Evolutionary conservation across 1,140 invertebrate genomes (phyloP).

Genomic region (Drosophila kurseongensis): DNA sequence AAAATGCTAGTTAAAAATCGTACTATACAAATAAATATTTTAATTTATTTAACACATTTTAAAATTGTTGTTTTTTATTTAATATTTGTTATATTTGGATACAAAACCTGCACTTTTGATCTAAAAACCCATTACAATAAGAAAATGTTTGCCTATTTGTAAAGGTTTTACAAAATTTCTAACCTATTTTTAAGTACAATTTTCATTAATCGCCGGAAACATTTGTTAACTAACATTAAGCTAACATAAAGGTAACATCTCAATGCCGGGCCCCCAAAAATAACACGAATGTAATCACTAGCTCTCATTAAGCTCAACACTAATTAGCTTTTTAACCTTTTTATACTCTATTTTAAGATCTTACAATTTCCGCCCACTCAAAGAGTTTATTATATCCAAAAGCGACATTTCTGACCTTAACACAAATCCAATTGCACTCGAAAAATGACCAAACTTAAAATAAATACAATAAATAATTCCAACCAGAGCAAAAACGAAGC

Average conservation of each 20-base stretch:
- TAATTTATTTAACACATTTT: no score
- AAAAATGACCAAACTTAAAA: slow-evolving; percentile 29
- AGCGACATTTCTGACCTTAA: slow-evolving; percentile 31
- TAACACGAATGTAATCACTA: neutral
- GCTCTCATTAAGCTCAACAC: slow-evolving; percentile 19
- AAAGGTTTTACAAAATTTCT: neutral
- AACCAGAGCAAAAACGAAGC: slow-evolving; percentile 17
- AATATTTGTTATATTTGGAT: no score
- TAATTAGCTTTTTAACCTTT: slow-evolving; percentile 10
- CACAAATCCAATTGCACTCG: slow-evolving; percentile 28
- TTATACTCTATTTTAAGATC: slow-evolving; percentile 27
- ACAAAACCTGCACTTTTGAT: no score
- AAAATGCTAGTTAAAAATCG: no score
- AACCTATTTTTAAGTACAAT: neutral
- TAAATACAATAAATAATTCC: slow-evolving; percentile 10
- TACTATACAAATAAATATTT: no score
- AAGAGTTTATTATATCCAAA: slow-evolving; percentile 15
- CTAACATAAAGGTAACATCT: neutral
- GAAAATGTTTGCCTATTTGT: no score
- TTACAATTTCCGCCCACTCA: slow-evolving; percentile 46
- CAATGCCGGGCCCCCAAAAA: slow-evolving; percentile 11
- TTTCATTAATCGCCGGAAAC: neutral
- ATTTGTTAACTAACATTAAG: neutral
- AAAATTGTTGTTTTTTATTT: no score
- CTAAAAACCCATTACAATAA: no score